Evolutionary conservation across 2,888 invertebrate species (phyloP).

Genomic region (Metallyticus violacea): DNA sequence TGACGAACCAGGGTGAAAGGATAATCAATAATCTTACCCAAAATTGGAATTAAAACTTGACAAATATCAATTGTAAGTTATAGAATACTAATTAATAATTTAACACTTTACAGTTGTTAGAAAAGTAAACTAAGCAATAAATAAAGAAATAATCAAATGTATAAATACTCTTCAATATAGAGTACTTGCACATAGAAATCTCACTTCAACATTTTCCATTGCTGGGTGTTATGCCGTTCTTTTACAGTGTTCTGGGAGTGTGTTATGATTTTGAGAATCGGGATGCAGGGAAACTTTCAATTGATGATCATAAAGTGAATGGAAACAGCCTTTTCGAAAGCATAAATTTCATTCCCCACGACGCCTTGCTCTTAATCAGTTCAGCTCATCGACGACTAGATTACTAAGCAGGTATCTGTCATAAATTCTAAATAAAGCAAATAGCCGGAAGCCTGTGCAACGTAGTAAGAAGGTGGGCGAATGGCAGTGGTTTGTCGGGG

Average conservation of each 20-base stretch:
- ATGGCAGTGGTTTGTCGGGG: background rate
- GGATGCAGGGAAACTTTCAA: background rate
- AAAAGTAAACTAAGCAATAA: too few relatives aligned
- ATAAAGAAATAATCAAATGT: too few relatives aligned
- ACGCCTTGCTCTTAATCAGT: background rate
- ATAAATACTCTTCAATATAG: too few relatives aligned
- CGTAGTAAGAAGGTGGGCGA: background rate
- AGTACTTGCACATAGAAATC: too few relatives aligned
- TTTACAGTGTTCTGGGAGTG: background rate
- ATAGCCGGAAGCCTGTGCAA: background rate
- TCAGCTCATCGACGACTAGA: background rate
- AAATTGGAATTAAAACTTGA: too few relatives aligned
- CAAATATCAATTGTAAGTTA: too few relatives aligned
- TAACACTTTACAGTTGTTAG: too few relatives aligned
- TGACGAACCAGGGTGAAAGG: too few relatives aligned
- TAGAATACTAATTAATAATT: too few relatives aligned
- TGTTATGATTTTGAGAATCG: background rate
- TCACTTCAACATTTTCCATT: too few relatives aligned
- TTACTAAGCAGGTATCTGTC: background rate
- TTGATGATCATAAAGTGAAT: background rate
- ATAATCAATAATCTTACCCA: too few relatives aligned
- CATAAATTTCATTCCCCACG: background rate
- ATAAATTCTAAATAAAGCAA: background rate
- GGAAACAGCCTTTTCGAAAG: background rate
- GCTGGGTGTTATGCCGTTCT: background rate